Conservation (phyloP, 1,140 invertebrate species). For the Bombus breviceps region DNA sequence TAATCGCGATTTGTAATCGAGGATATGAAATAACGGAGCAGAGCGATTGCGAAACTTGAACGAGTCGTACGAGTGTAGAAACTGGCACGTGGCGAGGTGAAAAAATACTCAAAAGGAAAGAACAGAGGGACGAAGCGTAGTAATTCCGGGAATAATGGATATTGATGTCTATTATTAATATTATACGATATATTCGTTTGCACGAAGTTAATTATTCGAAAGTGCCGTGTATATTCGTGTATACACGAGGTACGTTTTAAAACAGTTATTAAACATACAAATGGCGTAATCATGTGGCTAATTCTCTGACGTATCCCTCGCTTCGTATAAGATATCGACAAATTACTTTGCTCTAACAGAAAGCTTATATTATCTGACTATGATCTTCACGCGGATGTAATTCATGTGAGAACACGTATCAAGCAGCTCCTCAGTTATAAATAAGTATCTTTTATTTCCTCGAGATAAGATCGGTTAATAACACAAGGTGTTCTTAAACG, state of each 20-base stretch:
- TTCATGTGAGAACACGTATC: constrained; percentile 54
- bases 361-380: constrained; percentile 8
- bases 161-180: constrained; percentile 10
- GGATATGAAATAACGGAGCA: background rate
- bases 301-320: background rate
- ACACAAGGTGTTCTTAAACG: constrained; percentile 36
- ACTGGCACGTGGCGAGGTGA: background rate
- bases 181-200: background rate
- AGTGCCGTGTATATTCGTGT: background rate
- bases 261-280: constrained; percentile 3
- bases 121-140: no score
- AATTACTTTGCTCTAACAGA: constrained; percentile 41
- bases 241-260: background rate
- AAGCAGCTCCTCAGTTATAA: constrained; percentile 31
- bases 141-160: background rate
- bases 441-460: constrained; percentile 45
- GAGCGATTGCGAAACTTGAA: background rate
- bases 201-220: background rate
- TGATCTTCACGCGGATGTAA: constrained; percentile 53
- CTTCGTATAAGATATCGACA: constrained; percentile 44
- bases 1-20: constrained; percentile 42
- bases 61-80: background rate
- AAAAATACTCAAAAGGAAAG: background rate
- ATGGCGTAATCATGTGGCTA: constrained; percentile 16
- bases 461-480: constrained; percentile 46